Base-by-base conservation (phyloP, 2,888 invertebrate species). In the Sinohyriopsis cumingii region DNA sequence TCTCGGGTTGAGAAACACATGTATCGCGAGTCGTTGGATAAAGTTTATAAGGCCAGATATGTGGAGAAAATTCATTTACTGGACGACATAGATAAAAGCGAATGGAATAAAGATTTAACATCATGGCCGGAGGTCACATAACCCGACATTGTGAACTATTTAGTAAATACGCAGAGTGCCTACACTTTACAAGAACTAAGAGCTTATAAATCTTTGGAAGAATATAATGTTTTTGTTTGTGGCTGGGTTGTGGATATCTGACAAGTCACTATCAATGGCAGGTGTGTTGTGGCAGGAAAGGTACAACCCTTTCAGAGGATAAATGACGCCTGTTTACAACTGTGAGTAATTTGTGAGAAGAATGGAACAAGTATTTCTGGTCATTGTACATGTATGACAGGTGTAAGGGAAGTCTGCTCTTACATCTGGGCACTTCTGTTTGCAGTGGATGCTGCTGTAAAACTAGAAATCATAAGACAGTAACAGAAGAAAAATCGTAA, bases 351-450 rank as follows among this genome's bases (percentile, higher is more conserved):
- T 53, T 56, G 57, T 2, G 57, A 62, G 20, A 67, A 59, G 33
- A 56, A 63, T 65, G 75, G 71, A 15, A 68, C 24, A 24, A 59
- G 70, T 20, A 19, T 63, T 19, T 25, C 61, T 18, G n/a, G 57
- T 6, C 72, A 72, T 59, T 77, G 77, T 45, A 64, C 62, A 28
- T 77, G 76, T 54, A 72, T 72, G 69, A 74, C 72, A 5, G 70
- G 75, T 18, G 55, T 67, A 7, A 74, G 72, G 19, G 75, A 77
- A 62, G 54, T 67, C 19, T 75, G 72, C 55, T 61, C 72, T n/a
- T 72, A 75, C 57, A 60, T 72, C 53, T 67, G 59, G 19, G 67
- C 70, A 19, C 33, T 72, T 12, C 63, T 77, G 1, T 77, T 70
- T 71, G 25, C 67, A 9, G 18, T 75, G 9, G 72, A 75, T 24